Base-by-base conservation (phyloP, 2,888 invertebrate genomes). In the Corythucha ciliata region DNA sequence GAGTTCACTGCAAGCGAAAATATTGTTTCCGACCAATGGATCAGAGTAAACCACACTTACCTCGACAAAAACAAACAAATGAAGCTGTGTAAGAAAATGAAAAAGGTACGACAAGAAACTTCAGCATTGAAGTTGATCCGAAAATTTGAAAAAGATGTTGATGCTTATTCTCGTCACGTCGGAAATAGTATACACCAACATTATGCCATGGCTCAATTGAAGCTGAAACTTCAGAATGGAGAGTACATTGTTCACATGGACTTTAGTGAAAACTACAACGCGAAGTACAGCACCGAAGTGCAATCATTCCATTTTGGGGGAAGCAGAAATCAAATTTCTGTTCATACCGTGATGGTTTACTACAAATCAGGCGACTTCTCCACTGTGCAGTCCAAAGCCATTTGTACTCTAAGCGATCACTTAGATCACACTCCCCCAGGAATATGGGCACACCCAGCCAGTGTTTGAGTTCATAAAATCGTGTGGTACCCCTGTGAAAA, bases 61-160 rank as follows among this genome's bases (percentile, higher is more conserved):
- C 41, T 41, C 4, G 41, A 41, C 10, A 41, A 16, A 22, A 41
- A 41, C 21, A 41, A 41, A 22, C 12, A 21, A 41, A 12, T 24
- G 3, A 21, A 41, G 26, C 4, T 8, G 4, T 41, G 22, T 12
- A 21, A 41, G 10, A 41, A 41, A 41, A 22, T 41, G 26, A 3
- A 21, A 22, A 41, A 41, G 24, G 41, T 22, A 22, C 4, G 41
- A 41, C 41, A 4, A 4, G 41, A 41, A 12, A 41, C 41, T 12
- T 3, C 4, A 6, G 41, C 41, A 22, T 26, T 41, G 6, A 25
- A 22, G 41, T 41, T 41, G 41, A 10, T 41, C 24, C 41, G 10
- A 25, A 41, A 4, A 41, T 41, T 41, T 41, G 41, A 41, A 41
- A 41, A 41, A 41, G 12, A 41, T 3, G 26, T 41, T 41, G 41